Conservation (phyloP, 2,888 invertebrate species). For the Eristalinus aeneus region DNA sequence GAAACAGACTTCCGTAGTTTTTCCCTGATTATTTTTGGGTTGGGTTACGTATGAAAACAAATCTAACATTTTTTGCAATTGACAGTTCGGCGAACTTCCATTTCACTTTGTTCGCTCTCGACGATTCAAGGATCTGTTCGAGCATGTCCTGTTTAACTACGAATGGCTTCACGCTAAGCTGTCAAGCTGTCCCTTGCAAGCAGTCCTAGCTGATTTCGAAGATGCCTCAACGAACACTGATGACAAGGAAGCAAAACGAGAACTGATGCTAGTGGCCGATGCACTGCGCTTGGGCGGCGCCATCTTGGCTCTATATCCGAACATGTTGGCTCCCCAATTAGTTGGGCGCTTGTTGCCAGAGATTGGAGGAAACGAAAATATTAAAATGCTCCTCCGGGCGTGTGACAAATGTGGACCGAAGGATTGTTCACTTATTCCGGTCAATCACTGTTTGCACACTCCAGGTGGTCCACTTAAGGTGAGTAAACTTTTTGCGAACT, state of each 20-base stretch:
- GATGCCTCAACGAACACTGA: constrained; percentile 92
- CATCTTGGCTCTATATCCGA: constrained; percentile 93
- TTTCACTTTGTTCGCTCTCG: constrained; percentile 96
- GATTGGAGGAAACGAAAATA: constrained; percentile 89
- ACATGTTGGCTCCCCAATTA: constrained; percentile 97
- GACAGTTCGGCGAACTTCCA: constrained; percentile 95
- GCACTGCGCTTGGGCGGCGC: constrained; percentile 96
- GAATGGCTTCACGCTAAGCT: constrained; percentile 98
- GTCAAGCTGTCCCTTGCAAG: constrained; percentile 96
- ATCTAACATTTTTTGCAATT: not conserved
- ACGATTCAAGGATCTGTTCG: constrained; percentile 93
- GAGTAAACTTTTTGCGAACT: not conserved
- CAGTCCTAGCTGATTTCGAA: constrained; percentile 96
- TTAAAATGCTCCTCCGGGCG: constrained; percentile 92
- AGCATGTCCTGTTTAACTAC: constrained; percentile 97
- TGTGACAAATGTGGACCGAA: constrained; percentile 94
- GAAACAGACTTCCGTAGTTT: no score
- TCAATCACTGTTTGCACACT: constrained; percentile 97
- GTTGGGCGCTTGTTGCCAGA: constrained; percentile 96
- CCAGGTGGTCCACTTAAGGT: constrained; percentile 99
- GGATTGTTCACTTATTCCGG: constrained; percentile 94
- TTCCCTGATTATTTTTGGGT: no score
- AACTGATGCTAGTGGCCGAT: constrained; percentile 95
- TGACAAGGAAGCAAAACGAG: constrained; percentile 87
- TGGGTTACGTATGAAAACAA: no score